Base-by-base conservation (phyloP, 2,113 vertebrate genomes). In the Bubalus kerabau region DNA sequence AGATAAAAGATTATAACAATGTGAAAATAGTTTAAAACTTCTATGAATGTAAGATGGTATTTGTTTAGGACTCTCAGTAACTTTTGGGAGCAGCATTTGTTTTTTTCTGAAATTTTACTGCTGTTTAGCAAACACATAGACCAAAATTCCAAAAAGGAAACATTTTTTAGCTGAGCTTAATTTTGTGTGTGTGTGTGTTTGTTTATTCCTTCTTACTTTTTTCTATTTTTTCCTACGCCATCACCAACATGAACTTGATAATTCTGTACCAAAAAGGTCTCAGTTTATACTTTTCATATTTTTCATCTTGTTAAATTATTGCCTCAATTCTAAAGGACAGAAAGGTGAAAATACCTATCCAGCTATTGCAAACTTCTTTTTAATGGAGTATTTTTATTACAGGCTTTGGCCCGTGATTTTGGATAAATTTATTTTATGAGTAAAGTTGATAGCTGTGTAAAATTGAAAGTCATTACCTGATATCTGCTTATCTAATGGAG, bases 131-230 rank as follows among this genome's bases (percentile, higher is more conserved):
- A 71, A 59, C 30, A 62, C 21, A 67, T 78, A 92, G n/a, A 64
- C 26, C 48, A 19, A 84, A 82, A 80, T 71, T 36, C 13, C 43
- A 52, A 88, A 71, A 78, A 48, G 32, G 74, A 93, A 74, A 93
- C 36, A 30, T 95, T 90, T 95, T 91, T 95, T 91, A 90, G n/a
- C 43, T 95, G 21, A 84, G 17, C 82, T 87, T 80, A 85, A 94
- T 46, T 86, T 64, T 93, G 74, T 86, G 1, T 67, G 28, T 86
- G 28, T 86, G 67, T 94, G 24, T 76, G 17, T 86, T 3, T 94
- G 24, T 36, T 96, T 71, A 60, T 32, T 78, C 14, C 50, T 26
- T 16, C 67, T 92, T 52, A 6, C 36, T 91, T 52, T 78, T 12
- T 59, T 10, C 8, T 90, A 36, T 96, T 9, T 81, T 95, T 89